Evolutionary conservation across 1,140 invertebrate species (phyloP).

Genomic region (Drosophila ogumai): DNA sequence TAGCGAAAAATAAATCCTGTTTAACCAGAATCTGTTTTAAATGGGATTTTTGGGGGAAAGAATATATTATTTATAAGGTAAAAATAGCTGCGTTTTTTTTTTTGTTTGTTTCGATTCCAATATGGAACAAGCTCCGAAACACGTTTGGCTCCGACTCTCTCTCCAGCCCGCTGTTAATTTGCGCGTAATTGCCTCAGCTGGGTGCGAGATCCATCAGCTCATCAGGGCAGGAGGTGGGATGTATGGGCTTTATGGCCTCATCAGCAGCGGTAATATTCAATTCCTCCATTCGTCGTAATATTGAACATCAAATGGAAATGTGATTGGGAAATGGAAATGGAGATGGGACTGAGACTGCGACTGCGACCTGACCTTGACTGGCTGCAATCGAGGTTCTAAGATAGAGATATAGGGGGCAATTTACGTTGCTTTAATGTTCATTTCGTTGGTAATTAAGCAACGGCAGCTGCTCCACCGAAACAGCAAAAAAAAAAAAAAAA

Average conservation of each 20-base stretch:
- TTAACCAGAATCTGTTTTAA: constrained; percentile 11
- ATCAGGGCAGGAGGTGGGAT: constrained; percentile 18
- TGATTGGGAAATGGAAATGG: constrained; percentile 6
- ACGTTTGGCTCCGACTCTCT: constrained; percentile 23
- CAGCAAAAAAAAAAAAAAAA: neutral
- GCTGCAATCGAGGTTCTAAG: constrained; percentile 6
- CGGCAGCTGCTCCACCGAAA: constrained; percentile 63
- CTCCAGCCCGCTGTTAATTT: constrained; percentile 33
- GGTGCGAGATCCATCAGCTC: constrained; percentile 25
- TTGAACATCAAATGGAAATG: constrained; percentile 31
- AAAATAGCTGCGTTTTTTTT: constrained; percentile 1
- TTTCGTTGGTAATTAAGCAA: constrained; percentile 69
- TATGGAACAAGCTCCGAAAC: constrained; percentile 29
- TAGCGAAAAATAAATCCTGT: constrained; percentile 14
- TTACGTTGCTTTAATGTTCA: constrained; percentile 36
- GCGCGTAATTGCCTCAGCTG: constrained; percentile 21
- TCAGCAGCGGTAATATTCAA: constrained; percentile 56
- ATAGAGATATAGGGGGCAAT: constrained; percentile 23
- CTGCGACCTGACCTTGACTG: constrained; percentile 10
- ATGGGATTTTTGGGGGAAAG: constrained; percentile 3
- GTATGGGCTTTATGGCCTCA: constrained; percentile 61
- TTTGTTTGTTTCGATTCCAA: neutral
- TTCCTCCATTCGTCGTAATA: constrained; percentile 25
- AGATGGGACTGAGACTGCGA: constrained; percentile 8
- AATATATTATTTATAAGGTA: constrained; percentile 10